Evolutionary conservation across 2,797 vertebrate genomes (phyloP), one percentile per base, ranked within the genome.

Genomic region (Sorex maritimensis): DNA sequence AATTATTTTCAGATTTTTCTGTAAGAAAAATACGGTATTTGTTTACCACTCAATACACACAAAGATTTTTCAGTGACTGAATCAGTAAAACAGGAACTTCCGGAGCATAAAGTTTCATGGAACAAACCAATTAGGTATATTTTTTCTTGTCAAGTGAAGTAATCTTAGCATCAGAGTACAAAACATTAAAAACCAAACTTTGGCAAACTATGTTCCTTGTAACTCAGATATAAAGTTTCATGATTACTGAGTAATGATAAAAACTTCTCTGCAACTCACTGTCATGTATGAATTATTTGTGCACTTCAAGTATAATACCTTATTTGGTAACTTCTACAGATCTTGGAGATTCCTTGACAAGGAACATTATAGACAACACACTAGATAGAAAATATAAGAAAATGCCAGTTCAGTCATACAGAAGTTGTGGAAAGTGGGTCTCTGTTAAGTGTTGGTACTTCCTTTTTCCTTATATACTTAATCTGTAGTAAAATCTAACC

Each of bases 71-170:
- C 73, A n/a, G 58, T 73, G 14, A 34, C 41, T 95, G 34, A 94
- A 61, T 88, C 34, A 78, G 28, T 28, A 9, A 81, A 81, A 44
- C 3, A 28, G 34, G 34, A 2, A 71, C 30, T 90, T 88, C 9
- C 77, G 34, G 68, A 26, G 28, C 34, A 90, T 75, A 61, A 78
- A 80, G 90, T 61, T 93, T 14, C 68, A 84, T 65, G 71, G 86
- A 93, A 90, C 41, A 92, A 89, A 95, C 92, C 88, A n/a, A 77
- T 90, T 81, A 41, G 19, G 2, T 28, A 67, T 24, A 65, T 65
- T 75, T 67, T 83, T 92, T 84, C 83, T 81, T 91, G 13, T 26
- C 19, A 93, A 89, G 19, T 85, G 23, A 84, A 86, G 91, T 81
- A 68, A 92, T 44, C 23, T 92, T 73, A 88, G 28, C 68, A 81